Percentiles rank a stretch among this genome's conserved stretches.
Conservation (phyloP, 2,888 invertebrate species). For the Kuschelorhynchus macadamiae region DNA sequence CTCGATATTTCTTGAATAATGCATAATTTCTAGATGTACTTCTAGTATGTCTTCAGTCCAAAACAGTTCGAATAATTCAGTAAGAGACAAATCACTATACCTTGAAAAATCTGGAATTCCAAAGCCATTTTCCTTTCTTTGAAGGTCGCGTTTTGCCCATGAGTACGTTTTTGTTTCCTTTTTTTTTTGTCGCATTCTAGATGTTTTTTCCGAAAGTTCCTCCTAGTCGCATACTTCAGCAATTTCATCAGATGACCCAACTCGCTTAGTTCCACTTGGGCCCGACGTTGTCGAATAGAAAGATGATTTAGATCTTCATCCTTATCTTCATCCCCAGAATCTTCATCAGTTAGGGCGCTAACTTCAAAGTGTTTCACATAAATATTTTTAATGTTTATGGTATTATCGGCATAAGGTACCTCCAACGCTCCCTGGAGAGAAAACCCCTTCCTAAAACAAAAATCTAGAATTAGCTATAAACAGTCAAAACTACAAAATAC, state of each 20-base stretch:
- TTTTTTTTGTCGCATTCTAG: constrained; percentile 1
- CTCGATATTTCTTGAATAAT: background rate
- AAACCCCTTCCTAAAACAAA: too few species aligned
- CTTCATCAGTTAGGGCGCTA: too few species aligned
- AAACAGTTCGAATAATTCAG: constrained; percentile 33
- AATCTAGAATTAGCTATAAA: too few species aligned
- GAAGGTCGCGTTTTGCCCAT: background rate
- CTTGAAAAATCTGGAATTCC: background rate
- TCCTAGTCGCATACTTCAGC: background rate
- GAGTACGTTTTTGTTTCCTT: background rate
- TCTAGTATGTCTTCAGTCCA: constrained; percentile 26
- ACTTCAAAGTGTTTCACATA: too few species aligned
- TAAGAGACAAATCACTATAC: background rate
- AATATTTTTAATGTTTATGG: too few species aligned
- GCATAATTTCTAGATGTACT: constrained; percentile 15
- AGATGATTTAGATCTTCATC: too few species aligned
- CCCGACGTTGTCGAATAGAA: too few species aligned
- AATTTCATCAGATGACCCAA: background rate
- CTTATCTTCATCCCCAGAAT: too few species aligned
- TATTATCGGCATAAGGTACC: too few species aligned
- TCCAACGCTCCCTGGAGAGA: too few species aligned
- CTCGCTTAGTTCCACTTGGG: too few species aligned
- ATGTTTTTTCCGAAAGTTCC: constrained; percentile 5
- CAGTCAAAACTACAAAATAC: too few species aligned
- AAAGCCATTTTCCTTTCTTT: constrained; percentile 3